These are phyloP conservation scores for Acanthurus leucopareius DNA, from an alignment of 2,797 vertebrate genomes.

Conservation along the genomic window DNA sequence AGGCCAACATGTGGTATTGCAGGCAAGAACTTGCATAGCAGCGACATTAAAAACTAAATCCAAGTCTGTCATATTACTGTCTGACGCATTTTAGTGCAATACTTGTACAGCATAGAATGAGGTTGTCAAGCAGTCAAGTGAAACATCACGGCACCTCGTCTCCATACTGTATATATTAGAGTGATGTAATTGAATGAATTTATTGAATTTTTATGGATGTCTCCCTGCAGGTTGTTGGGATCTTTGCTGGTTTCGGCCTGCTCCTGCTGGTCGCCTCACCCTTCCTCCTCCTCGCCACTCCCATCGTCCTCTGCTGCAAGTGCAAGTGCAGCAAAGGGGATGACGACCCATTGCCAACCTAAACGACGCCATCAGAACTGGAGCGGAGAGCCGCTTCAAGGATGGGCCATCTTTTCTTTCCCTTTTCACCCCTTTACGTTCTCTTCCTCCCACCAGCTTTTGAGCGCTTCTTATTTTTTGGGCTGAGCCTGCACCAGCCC, in stretches of 20 bases:
- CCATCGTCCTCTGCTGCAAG: conserved; percentile 98
- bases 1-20: conserved; percentile 30
- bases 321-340: conserved; percentile 99
- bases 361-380: conserved; percentile 63
- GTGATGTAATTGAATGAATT: not conserved
- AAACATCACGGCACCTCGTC: not conserved
- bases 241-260: conserved; percentile 98
- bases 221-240: conserved; percentile 93
- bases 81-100: not conserved
- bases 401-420: conserved; percentile 64
- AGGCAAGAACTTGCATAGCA: not conserved
- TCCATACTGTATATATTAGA: not conserved
- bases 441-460: conserved; percentile 76
- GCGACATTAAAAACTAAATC: no score
- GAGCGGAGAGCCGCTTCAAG: conserved; percentile 47
- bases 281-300: conserved; percentile 96
- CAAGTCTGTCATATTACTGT: not conserved
- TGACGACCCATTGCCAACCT: conserved; percentile 96
- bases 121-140: not conserved
- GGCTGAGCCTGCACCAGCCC: conserved; percentile 64
- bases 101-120: not conserved
- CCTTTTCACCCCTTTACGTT: conserved; percentile 66
- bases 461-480: conserved; percentile 77
- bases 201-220: not conserved
- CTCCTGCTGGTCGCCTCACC: conserved; percentile 97